A percentile compares a stretch with the other conserved stretches of the same genome.
Conservation (phyloP, 1,140 invertebrate genomes). For the Drosophila nebulosa region DNA sequence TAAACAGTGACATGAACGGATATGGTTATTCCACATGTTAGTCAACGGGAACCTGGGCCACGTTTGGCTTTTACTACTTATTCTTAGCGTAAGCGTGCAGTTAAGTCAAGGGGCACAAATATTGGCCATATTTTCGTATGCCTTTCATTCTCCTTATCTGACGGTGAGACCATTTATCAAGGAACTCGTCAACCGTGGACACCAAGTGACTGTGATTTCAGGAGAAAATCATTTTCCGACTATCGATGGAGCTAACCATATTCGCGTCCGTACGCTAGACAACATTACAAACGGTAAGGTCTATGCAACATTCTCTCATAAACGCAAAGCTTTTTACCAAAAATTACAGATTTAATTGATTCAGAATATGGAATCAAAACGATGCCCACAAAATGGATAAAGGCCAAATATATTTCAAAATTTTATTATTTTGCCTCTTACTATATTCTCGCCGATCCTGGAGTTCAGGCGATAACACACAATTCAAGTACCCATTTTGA, state of each 20-base stretch:
- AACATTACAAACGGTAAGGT: background rate
- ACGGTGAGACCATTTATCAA: background rate
- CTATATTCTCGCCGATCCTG: background rate
- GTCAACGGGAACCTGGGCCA: background rate
- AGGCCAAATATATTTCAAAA: no score
- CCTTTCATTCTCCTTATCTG: background rate
- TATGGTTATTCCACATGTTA: background rate
- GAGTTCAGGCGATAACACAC: background rate
- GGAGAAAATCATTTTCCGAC: background rate
- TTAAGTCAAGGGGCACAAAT: background rate
- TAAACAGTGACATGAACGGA: background rate
- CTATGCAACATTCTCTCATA: no score
- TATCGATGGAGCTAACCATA: background rate
- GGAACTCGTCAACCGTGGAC: background rate
- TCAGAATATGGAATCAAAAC: no score
- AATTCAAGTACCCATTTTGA: background rate
- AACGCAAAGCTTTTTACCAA: no score
- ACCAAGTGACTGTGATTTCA: background rate
- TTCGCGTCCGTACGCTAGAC: background rate
- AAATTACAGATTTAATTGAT: no score
- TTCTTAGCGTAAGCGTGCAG: background rate
- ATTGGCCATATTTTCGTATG: background rate
- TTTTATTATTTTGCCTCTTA: background rate
- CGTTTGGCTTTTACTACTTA: background rate
- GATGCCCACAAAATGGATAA: no score